Evolutionary conservation across 2,113 vertebrate species (phyloP), one percentile per base, ranked within the genome.

Genomic region (Cichladusa arquata): DNA sequence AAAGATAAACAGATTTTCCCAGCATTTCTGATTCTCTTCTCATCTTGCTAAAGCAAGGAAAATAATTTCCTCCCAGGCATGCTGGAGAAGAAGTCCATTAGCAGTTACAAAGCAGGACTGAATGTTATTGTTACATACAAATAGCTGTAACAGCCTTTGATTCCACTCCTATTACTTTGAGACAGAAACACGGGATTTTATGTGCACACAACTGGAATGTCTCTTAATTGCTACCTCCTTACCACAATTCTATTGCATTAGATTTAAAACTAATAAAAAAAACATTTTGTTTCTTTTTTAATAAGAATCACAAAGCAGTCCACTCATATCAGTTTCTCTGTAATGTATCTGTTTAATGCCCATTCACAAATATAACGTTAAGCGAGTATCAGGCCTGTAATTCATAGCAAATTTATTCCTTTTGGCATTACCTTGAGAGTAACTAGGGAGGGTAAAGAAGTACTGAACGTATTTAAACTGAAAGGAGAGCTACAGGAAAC

Each of bases 1-100:
- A 92, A 92, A 91, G 80, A 81, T 71, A 88, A 86, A 61, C 45
- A 90, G 67, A 86, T 92, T 83, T 90, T 92, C 86, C 47, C 50
- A 81, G 72, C 34, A 72, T 90, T 81, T 74, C 57, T 16, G 40
- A 58, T 44, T 28, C 58, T 77, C 54, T 66, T 76, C 74, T 80
- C 67, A 64, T 84, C 84, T 71, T 28, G 3, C 53, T 23, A 88
- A 82, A 87, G 65, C 38, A 78, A 81, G 88, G 83, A 78, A 82
- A 86, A 88, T 69, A 14, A 72, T 71, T 94, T 92, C 47, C 72
- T 92, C 56, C 0, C 0, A 92, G 72, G 65, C 72, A 58, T 23
- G 33, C 45, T 54, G 38, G 80, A 92, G 47, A 77, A 88, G 72
- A 93, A 90, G 90, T 71, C 80, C 44, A 73, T 90, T 81, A 93